Evolutionary conservation across 1,140 invertebrate genomes (phyloP).

Genomic region (Linepithema humile): DNA sequence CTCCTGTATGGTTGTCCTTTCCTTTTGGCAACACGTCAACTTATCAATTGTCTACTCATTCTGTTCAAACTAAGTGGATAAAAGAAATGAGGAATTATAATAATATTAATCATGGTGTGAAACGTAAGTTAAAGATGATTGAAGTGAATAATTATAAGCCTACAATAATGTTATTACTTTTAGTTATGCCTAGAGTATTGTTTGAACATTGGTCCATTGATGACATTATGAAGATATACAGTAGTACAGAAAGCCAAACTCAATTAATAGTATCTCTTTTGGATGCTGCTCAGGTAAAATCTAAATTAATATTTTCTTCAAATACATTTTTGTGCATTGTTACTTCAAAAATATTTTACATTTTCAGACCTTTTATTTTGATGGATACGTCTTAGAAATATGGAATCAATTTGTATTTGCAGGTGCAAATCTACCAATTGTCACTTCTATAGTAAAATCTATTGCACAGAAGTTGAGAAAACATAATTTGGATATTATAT

Average conservation of each 20-base stretch:
- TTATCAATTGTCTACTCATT: conserved; percentile 89
- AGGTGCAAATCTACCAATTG: conserved; percentile 87
- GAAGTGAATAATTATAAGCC: background rate
- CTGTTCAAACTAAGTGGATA: conserved; percentile 94
- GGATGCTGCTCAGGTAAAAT: conserved; percentile 85
- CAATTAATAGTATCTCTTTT: conserved; percentile 86
- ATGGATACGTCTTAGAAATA: conserved; percentile 95
- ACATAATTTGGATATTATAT: conserved; percentile 88
- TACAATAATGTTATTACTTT: conserved; percentile 66
- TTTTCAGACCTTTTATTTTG: conserved; percentile 88
- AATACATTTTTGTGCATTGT: background rate
- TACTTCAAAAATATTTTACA: background rate
- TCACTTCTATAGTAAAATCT: conserved; percentile 87
- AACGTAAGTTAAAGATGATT: conserved; percentile 78
- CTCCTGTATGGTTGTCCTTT: conserved; percentile 97
- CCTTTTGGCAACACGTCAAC: conserved; percentile 86
- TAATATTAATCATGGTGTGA: conserved; percentile 83
- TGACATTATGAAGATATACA: conserved; percentile 88
- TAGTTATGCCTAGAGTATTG: conserved; percentile 93
- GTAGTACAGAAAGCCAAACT: conserved; percentile 85
- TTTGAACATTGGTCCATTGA: conserved; percentile 93
- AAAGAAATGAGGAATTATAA: conserved; percentile 87
- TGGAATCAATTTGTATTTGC: conserved; percentile 91
- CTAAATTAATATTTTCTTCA: background rate
- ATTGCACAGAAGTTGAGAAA: conserved; percentile 85